Conservation (phyloP, 2,113 vertebrate genomes). For the Petrocephalus zakoni region DNA sequence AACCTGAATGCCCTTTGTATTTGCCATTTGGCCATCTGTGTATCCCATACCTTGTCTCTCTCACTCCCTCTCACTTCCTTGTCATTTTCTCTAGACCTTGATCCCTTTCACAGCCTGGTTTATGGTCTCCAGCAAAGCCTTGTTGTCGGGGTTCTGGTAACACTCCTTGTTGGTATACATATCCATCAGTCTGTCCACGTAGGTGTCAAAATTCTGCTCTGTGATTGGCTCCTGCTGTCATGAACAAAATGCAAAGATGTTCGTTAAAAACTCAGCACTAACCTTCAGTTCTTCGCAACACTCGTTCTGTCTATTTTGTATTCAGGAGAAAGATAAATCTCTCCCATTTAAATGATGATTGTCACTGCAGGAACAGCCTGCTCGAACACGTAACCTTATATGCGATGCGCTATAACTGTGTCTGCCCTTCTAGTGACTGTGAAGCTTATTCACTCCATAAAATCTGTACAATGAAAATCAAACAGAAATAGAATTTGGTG, state of each 20-base stretch:
- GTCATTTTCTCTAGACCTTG: conserved; percentile 68
- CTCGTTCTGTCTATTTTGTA: not conserved
- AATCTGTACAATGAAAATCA: not conserved
- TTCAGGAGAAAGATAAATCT: not conserved
- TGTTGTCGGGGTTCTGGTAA: conserved; percentile 95
- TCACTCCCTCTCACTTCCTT: conserved; percentile 5
- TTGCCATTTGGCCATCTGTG: conserved; percentile 34
- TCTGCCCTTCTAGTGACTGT: not conserved
- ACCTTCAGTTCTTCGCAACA: not conserved
- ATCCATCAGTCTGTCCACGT: conserved; percentile 89
- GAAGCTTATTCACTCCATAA: not conserved
- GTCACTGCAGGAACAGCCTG: not conserved
- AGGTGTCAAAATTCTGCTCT: conserved; percentile 92
- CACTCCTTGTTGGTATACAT: conserved; percentile 98
- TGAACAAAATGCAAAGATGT: conserved; percentile 12
- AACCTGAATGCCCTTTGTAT: conserved; percentile 44
- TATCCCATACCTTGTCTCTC: conserved; percentile 31
- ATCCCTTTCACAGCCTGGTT: conserved; percentile 97
- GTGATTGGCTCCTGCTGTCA: conserved; percentile 82
- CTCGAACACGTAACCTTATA: not conserved
- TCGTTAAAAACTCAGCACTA: not conserved
- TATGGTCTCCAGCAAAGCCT: conserved; percentile 92
- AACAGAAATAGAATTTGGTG: not conserved
- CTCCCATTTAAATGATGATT: not conserved
- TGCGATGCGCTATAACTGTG: not conserved